phyloP scores from a whole-genome alignment of 2,113 vertebrate species.

The Shinisaurus crocodilurus region DNA sequence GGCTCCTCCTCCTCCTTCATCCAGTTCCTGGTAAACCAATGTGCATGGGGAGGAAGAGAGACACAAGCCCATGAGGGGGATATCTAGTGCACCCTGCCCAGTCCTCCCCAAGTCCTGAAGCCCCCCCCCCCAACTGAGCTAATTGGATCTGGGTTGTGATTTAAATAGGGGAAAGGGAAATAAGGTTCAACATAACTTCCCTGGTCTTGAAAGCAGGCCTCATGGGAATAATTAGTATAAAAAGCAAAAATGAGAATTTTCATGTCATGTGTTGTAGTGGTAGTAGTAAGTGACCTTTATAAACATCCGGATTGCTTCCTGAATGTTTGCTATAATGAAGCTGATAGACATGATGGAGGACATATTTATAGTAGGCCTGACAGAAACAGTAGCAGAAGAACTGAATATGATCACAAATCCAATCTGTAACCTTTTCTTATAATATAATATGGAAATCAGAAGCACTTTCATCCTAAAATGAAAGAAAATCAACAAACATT shows the following conservation, averaged over 20 bases:
- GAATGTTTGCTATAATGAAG: conserved; percentile 51
- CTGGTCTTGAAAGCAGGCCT: background rate
- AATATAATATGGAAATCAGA: conserved; percentile 64
- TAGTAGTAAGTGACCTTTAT: conserved; percentile 36
- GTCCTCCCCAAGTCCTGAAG: too few species aligned
- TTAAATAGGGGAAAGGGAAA: background rate
- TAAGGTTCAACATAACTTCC: background rate
- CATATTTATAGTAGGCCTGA: conserved; percentile 29
- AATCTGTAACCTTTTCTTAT: conserved; percentile 59
- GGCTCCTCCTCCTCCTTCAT: background rate
- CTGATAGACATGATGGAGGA: conserved; percentile 41
- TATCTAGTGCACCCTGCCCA: too few species aligned
- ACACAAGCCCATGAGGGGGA: background rate
- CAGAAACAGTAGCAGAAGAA: conserved; percentile 40
- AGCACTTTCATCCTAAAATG: conserved; percentile 57
- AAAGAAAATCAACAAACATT: conserved; percentile 67
- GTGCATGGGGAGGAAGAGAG: background rate
- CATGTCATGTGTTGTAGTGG: background rate
- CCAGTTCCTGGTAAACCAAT: background rate
- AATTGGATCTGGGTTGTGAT: background rate
- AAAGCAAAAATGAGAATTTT: background rate
- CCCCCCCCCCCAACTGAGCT: background rate
- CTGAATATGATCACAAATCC: conserved; percentile 53
- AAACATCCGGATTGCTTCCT: conserved; percentile 54
- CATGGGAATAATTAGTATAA: background rate